These are phyloP conservation scores for Pipistrellus pipistrellus DNA, from an alignment of 2,797 vertebrate species.

Conservation along the genomic window DNA sequence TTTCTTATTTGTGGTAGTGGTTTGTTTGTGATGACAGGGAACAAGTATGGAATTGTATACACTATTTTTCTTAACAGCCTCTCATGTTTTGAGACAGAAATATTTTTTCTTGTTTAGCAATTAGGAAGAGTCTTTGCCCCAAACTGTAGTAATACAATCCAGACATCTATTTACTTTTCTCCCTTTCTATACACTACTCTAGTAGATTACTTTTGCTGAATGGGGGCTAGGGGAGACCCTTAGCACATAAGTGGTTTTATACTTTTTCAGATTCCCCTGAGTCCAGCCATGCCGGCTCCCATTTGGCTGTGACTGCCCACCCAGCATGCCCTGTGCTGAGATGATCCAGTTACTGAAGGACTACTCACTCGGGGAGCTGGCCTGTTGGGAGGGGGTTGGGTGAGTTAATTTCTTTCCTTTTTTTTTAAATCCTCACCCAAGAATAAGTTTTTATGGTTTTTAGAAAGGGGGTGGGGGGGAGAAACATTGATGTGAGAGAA, in stretches of 20 bases:
- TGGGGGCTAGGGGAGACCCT: slow-evolving; percentile 63
- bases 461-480: neutral
- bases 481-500: neutral
- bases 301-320: slow-evolving; percentile 81
- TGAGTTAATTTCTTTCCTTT: slow-evolving; percentile 84
- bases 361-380: slow-evolving; percentile 79
- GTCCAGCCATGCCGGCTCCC: slow-evolving; percentile 82
- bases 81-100: neutral
- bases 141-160: neutral
- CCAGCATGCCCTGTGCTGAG: slow-evolving; percentile 83
- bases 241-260: slow-evolving; percentile 83
- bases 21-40: neutral
- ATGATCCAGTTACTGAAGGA: slow-evolving; percentile 84
- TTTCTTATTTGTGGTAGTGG: slow-evolving; percentile 10
- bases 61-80: neutral
- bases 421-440: neutral
- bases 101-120: neutral
- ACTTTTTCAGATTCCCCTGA: slow-evolving; percentile 85
- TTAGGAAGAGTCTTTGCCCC: slow-evolving; percentile 46
- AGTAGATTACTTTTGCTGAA: slow-evolving; percentile 53
- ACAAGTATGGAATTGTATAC: slow-evolving; percentile 3
- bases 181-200: neutral
- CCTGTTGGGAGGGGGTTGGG: slow-evolving; percentile 86
- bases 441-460: neutral
- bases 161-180: slow-evolving; percentile 11